Percentiles rank a stretch among this genome's conserved stretches.
Evolutionary conservation across 2,797 vertebrate genomes (phyloP).

Genomic region (Hydrophis major): DNA sequence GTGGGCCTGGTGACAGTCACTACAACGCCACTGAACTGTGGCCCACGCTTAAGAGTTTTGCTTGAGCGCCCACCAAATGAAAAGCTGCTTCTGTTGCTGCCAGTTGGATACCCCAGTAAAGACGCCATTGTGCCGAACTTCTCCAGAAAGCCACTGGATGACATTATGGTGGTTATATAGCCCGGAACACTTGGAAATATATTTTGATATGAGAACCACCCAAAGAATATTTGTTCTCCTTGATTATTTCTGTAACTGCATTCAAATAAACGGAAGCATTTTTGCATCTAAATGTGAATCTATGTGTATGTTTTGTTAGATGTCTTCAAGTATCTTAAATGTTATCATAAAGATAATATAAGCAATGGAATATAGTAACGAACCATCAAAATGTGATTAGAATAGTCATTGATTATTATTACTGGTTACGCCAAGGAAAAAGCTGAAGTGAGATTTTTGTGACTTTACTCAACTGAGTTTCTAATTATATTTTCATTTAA

Average conservation of each 20-base stretch:
- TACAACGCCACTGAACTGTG: constrained; percentile 91
- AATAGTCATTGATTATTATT: not conserved
- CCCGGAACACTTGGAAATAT: not conserved
- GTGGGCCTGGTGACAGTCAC: constrained; percentile 91
- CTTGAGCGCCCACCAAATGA: constrained; percentile 86
- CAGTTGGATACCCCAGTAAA: constrained; percentile 84
- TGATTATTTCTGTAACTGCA: not conserved
- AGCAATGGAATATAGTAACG: not conserved
- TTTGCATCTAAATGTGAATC: not conserved
- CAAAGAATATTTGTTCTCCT: not conserved
- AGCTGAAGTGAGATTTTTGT: not conserved
- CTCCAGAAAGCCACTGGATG: constrained; percentile 80
- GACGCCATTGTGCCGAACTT: constrained; percentile 86
- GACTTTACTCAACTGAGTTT: constrained; percentile 23
- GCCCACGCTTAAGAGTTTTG: constrained; percentile 83
- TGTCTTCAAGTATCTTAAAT: constrained; percentile 15
- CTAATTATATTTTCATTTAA: constrained; percentile 1
- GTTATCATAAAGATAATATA: not conserved
- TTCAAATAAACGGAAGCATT: not conserved
- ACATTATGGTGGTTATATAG: constrained; percentile 81
- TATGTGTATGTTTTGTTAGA: not conserved
- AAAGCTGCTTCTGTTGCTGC: constrained; percentile 91
- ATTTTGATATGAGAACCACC: not conserved
- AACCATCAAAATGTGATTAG: constrained; percentile 10
- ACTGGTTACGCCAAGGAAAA: not conserved